These are phyloP conservation scores for Enteromius radiatus DNA, from an alignment of 2,797 vertebrate genomes.

Conservation along the genomic window DNA sequence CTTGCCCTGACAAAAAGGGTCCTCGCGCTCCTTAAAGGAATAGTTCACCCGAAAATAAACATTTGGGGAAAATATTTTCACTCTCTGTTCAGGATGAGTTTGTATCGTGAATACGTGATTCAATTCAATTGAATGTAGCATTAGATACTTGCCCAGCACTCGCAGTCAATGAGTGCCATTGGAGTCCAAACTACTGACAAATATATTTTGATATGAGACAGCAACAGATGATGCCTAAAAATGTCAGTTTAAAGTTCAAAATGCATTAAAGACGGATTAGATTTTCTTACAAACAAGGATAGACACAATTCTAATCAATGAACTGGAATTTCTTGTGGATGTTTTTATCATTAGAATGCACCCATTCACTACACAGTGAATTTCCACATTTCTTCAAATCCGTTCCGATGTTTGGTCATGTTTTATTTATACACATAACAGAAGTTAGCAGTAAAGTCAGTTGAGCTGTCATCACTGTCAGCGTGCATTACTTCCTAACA, in stretches of 20 bases:
- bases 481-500: background rate
- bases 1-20: conserved; percentile 44
- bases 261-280: background rate
- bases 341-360: background rate
- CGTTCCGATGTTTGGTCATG: background rate
- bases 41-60: background rate
- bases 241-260: background rate
- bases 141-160: background rate
- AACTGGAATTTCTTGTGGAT: background rate
- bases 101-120: background rate
- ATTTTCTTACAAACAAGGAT: background rate
- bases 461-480: background rate
- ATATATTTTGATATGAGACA: background rate
- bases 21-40: background rate
- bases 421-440: background rate
- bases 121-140: background rate
- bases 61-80: background rate
- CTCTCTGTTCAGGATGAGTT: background rate
- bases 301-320: background rate
- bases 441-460: background rate
- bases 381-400: background rate
- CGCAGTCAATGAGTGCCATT: background rate
- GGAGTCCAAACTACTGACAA: background rate
- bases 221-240: background rate
- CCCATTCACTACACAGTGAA: background rate